Percentiles rank a stretch among this genome's conserved stretches.
These are phyloP conservation scores for Troides helena DNA, from an alignment of 2,888 invertebrate species.

Conservation along the genomic window DNA sequence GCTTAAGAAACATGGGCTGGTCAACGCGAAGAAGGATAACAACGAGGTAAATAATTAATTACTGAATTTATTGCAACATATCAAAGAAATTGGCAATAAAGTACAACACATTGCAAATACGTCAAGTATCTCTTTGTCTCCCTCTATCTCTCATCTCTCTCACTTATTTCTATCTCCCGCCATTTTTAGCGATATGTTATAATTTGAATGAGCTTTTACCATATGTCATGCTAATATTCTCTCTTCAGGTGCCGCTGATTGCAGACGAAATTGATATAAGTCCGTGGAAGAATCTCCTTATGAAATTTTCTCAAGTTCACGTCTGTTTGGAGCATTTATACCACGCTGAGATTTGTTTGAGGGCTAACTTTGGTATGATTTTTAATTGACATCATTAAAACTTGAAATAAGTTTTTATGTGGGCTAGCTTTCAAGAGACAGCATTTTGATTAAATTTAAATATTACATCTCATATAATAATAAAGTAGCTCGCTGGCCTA, in stretches of 20 bases:
- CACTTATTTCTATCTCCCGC: not conserved
- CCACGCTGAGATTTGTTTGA: constrained; percentile 63
- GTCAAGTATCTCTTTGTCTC: too few relatives aligned
- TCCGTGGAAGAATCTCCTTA: constrained; percentile 71
- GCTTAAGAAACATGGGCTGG: constrained; percentile 70
- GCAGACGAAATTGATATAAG: constrained; percentile 75
- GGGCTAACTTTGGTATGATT: constrained; percentile 63
- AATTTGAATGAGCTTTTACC: not conserved
- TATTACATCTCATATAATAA: too few relatives aligned
- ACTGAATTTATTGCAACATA: not conserved
- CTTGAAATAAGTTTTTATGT: too few relatives aligned
- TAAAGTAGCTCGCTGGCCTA: too few relatives aligned
- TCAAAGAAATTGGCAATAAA: too few relatives aligned
- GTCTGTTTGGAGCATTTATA: constrained; percentile 71
- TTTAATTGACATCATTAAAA: too few relatives aligned
- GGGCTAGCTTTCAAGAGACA: too few relatives aligned
- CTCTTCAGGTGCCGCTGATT: constrained; percentile 65
- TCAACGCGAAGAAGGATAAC: constrained; percentile 60
- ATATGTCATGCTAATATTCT: not conserved
- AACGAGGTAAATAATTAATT: constrained; percentile 55
- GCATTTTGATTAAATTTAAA: too few relatives aligned
- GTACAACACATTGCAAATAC: not conserved
- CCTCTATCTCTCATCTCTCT: too few relatives aligned
- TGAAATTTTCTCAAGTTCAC: constrained; percentile 74
- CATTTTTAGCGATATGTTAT: not conserved